phyloP scores from a whole-genome alignment of 2,888 invertebrate species.

The Ganaspis brasiliensis region DNA sequence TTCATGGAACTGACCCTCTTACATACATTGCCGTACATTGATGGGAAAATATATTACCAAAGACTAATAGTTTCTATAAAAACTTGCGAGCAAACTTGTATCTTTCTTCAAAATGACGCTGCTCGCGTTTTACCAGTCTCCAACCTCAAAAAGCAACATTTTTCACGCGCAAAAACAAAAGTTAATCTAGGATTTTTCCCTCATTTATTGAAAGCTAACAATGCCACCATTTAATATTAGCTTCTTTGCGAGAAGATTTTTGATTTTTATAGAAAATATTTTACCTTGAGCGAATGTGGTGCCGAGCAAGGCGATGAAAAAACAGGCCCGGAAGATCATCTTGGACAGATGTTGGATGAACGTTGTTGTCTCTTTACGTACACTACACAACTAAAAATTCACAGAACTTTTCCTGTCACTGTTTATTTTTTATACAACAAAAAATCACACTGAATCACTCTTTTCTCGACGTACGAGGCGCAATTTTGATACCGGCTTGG shows the following conservation, averaged over 20 bases:
- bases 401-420: constrained; percentile 42
- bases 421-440: constrained; percentile 26
- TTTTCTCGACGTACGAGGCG: constrained; percentile 21
- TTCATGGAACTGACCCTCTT: constrained; percentile 42
- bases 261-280: constrained; percentile 45
- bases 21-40: constrained; percentile 22
- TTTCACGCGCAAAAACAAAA: too few relatives aligned
- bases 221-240: constrained; percentile 5
- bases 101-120: too few relatives aligned
- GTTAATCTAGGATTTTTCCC: too few relatives aligned
- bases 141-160: too few relatives aligned
- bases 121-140: too few relatives aligned
- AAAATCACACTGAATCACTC: constrained; percentile 34
- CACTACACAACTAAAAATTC: constrained; percentile 60
- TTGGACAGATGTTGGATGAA: constrained; percentile 58
- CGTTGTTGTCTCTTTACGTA: constrained; percentile 55
- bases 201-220: too few relatives aligned
- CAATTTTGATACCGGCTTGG: constrained; percentile 13
- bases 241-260: background rate
- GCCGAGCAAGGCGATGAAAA: constrained; percentile 67
- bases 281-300: constrained; percentile 73
- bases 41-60: background rate
- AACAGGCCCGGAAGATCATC: constrained; percentile 69
- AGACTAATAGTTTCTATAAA: background rate
- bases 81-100: background rate